Conservation (phyloP, 2,888 invertebrate species). For the Onthophagus sagittarius region DNA sequence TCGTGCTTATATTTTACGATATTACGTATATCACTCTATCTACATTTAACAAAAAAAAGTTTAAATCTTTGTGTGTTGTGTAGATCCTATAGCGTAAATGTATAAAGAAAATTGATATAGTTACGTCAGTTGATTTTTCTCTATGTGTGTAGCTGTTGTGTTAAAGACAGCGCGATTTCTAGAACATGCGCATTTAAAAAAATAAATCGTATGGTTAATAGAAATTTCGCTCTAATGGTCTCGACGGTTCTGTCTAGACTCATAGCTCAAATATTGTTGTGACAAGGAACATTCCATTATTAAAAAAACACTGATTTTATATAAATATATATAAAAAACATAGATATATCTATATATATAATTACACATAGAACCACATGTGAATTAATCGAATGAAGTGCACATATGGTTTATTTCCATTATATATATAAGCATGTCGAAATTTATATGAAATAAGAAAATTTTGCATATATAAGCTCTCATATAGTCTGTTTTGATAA, state of each 20-base stretch:
- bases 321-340: slow-evolving; percentile 35
- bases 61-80: slow-evolving; percentile 51
- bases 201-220: slow-evolving; percentile 8
- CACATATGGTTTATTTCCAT: background rate
- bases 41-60: slow-evolving; percentile 40
- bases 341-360: slow-evolving; percentile 23
- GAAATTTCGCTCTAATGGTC: slow-evolving; percentile 28
- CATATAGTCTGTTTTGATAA: slow-evolving; percentile 43
- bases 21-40: slow-evolving; percentile 45
- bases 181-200: background rate
- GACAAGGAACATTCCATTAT: slow-evolving; percentile 51
- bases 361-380: slow-evolving; percentile 15
- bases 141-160: slow-evolving; percentile 50
- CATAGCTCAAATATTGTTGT: slow-evolving; percentile 53
- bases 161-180: slow-evolving; percentile 38
- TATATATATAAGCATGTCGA: slow-evolving; percentile 4
- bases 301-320: slow-evolving; percentile 41
- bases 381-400: slow-evolving; percentile 10
- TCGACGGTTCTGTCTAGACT: slow-evolving; percentile 43
- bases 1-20: slow-evolving; percentile 33
- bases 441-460: slow-evolving; percentile 1
- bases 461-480: slow-evolving; percentile 19
- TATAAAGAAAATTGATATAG: slow-evolving; percentile 43
- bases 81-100: slow-evolving; percentile 49
- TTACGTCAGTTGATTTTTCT: slow-evolving; percentile 48